Evolutionary conservation across 2,888 invertebrate species (phyloP), one percentile per base, ranked within the genome.

Genomic region (Thalpophila matura): DNA sequence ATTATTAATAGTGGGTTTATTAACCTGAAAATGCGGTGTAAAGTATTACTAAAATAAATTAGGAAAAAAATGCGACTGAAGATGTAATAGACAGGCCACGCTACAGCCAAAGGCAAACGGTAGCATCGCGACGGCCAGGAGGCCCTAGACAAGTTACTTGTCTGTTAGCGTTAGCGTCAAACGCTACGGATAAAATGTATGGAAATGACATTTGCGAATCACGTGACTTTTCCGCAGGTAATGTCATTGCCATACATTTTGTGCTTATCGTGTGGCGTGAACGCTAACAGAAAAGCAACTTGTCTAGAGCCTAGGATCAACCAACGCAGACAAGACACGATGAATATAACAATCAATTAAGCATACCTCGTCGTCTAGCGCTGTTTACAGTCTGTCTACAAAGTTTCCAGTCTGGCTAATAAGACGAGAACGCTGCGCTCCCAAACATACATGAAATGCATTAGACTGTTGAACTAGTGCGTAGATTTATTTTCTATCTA

Each of bases 331-430:
- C 67, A 38, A 27, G 33, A 26, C 6, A 49, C 22, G 24, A 14
- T 16, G 2, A 43, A 47, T 14, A 46, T 14, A 46, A 49, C 40
- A 60, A 47, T 51, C 42, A 55, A 51, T 47, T 31, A 35, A 53
- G 35, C 46, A 47, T 35, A 35, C 33, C 31, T 50, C 35, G 49
- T 45, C 45, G 69, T 57, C 75, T 74, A 27, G 56, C 38, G 35
- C 70, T 71, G 69, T 71, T 71, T 49, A 29, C 24, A 56, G 47
- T 20, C 45, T 27, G 70, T 68, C 69, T 71, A 40, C 62, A 31
- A 69, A 69, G 53, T 74, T 74, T 56, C 16, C 49, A 40, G 31
- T 37, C 43, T 35, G 27, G n/a, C 6, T 69, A 45, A 47, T 68
- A 42, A 49, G 20, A 20, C n/a, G 43, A 61, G 31, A 33, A 27